Conservation (phyloP, 1,140 invertebrate species). For the Neotoxoptera formosana region DNA sequence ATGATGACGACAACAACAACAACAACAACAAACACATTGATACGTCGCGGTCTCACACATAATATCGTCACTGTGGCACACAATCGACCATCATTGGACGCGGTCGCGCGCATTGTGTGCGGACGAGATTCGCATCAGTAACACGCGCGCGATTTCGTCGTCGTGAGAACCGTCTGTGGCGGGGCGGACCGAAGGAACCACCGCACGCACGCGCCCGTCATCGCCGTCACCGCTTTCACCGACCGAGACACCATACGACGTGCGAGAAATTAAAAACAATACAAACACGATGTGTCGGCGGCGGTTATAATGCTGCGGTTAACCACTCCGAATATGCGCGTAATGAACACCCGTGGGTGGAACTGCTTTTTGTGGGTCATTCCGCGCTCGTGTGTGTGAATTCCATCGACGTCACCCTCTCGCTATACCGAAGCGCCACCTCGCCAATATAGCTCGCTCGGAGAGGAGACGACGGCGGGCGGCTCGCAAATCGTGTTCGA, state of each 20-base stretch:
- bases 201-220: background rate
- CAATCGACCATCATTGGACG: background rate
- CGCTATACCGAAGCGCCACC: background rate
- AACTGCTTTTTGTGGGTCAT: constrained; percentile 39
- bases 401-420: background rate
- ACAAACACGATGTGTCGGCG: background rate
- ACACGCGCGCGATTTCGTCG: background rate
- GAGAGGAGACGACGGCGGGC: background rate
- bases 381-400: background rate
- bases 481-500: background rate
- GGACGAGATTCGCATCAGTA: constrained; percentile 13
- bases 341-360: constrained; percentile 35
- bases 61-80: background rate
- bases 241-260: background rate
- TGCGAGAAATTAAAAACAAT: constrained; percentile 32
- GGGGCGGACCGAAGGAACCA: background rate
- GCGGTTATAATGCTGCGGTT: background rate
- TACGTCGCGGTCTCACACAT: background rate
- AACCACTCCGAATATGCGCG: constrained; percentile 22
- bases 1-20: background rate
- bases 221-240: background rate
- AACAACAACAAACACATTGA: background rate
- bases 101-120: background rate
- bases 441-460: background rate
- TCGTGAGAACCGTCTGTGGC: background rate